phyloP scores from a whole-genome alignment of 2,797 vertebrate genomes.

The Brotula barbata region DNA sequence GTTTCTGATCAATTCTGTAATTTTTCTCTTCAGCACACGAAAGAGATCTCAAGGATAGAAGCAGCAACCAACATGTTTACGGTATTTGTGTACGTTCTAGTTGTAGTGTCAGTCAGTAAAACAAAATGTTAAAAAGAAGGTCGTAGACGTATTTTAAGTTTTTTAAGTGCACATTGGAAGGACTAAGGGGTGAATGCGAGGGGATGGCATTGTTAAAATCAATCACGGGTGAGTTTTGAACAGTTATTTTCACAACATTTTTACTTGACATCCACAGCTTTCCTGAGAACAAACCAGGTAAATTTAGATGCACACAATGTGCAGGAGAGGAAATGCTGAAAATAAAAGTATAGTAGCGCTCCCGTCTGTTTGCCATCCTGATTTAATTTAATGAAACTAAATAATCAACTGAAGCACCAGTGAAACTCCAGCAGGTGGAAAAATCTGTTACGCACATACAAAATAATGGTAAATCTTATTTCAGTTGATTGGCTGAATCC shows the following conservation, averaged over 20 bases:
- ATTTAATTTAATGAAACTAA: constrained; percentile 29
- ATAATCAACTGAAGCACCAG: constrained; percentile 33
- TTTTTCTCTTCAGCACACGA: constrained; percentile 26
- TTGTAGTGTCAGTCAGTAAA: constrained; percentile 30
- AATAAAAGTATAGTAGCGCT: neutral
- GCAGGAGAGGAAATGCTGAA: neutral
- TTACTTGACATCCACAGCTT: neutral
- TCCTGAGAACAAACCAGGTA: neutral
- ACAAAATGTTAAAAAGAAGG: constrained; percentile 5
- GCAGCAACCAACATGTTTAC: constrained; percentile 22
- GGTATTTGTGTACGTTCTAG: constrained; percentile 39
- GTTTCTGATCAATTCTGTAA: constrained; percentile 25
- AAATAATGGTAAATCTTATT: too few species aligned
- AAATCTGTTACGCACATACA: neutral
- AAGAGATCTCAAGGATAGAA: neutral
- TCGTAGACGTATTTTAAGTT: constrained; percentile 22
- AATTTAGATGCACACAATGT: neutral
- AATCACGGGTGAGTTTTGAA: neutral
- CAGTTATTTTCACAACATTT: too few species aligned
- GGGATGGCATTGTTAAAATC: constrained; percentile 9
- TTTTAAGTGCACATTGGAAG: constrained; percentile 31
- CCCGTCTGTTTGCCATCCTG: constrained; percentile 1
- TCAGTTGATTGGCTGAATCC: constrained; percentile 35
- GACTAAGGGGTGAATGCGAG: neutral
- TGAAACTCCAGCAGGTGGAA: constrained; percentile 53